phyloP scores from a whole-genome alignment of 2,888 invertebrate species.

The Phalangium opilio region DNA sequence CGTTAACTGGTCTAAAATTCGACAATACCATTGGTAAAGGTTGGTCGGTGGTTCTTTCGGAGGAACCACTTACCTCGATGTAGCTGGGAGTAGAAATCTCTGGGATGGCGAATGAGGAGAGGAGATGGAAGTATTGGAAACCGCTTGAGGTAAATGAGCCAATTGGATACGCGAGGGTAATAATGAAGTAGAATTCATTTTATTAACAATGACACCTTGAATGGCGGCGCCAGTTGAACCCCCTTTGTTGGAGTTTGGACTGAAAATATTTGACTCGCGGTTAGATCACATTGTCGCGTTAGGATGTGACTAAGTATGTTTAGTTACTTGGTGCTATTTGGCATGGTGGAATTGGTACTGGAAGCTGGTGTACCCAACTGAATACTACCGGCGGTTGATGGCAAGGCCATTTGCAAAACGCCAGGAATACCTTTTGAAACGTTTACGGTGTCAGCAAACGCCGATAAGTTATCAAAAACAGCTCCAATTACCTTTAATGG shows the following conservation, averaged over 20 bases:
- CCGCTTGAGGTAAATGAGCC: too few relatives aligned
- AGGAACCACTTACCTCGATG: too few relatives aligned
- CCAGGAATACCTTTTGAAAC: constrained; percentile 1
- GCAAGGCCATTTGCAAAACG: constrained; percentile 15
- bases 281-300: too few relatives aligned
- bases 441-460: too few relatives aligned
- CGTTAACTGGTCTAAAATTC: too few relatives aligned
- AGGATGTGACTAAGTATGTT: not conserved
- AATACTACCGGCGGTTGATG: constrained; percentile 12
- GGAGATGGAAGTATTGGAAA: too few relatives aligned
- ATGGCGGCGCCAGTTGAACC: constrained; percentile 6
- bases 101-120: too few relatives aligned
- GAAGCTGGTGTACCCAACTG: constrained; percentile 12
- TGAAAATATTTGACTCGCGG: too few relatives aligned
- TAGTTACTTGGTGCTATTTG: not conserved
- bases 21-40: too few relatives aligned
- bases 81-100: too few relatives aligned
- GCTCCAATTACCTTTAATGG: not conserved
- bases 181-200: constrained; percentile 1
- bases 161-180: too few relatives aligned
- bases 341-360: not conserved
- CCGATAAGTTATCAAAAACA: not conserved
- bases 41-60: too few relatives aligned
- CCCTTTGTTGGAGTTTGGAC: constrained; percentile 1
- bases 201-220: constrained; percentile 2